Evolutionary conservation across 2,888 invertebrate genomes (phyloP).

Genomic region (Lithosia quadra): DNA sequence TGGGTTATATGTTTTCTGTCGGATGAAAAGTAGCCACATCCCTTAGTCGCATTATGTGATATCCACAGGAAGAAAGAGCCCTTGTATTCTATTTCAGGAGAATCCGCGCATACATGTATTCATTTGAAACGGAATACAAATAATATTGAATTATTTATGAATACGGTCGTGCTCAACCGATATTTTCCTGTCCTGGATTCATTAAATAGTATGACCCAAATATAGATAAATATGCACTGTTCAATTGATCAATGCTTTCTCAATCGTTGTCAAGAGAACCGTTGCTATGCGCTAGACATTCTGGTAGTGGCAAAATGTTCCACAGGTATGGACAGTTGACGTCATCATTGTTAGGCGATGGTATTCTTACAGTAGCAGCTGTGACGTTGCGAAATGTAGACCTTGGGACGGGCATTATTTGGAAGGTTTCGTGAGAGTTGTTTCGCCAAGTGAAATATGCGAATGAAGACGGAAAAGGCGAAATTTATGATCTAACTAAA

Average conservation of each 20-base stretch:
- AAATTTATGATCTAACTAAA: background rate
- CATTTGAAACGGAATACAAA: background rate
- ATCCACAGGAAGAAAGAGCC: no score
- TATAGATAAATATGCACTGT: slow-evolving; percentile 15
- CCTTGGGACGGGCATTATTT: slow-evolving; percentile 8
- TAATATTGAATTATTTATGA: background rate
- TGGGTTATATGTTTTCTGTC: background rate
- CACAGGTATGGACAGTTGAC: slow-evolving; percentile 38
- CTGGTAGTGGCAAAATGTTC: slow-evolving; percentile 30
- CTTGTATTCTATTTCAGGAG: no score
- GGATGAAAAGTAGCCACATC: background rate
- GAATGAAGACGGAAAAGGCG: slow-evolving; percentile 10
- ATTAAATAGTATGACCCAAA: background rate
- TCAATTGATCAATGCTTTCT: slow-evolving; percentile 57
- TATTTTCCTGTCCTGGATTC: background rate
- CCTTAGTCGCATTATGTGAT: no score
- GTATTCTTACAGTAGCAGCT: slow-evolving; percentile 37
- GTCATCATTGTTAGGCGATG: slow-evolving; percentile 38
- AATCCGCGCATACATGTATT: no score
- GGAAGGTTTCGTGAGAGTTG: slow-evolving; percentile 7
- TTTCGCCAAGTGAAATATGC: slow-evolving; percentile 7
- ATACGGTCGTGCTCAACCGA: no score
- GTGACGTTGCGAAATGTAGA: slow-evolving; percentile 18
- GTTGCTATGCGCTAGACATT: slow-evolving; percentile 17
- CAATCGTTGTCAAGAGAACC: slow-evolving; percentile 60